These are phyloP conservation scores for Mus musculus DNA, from an alignment of 2,113 vertebrate species.

Conservation along the genomic window GRCm39 chr3:80745501-80746000, in stretches of 20 bases:
- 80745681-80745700: not conserved
- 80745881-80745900: too few relatives aligned
- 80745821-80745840: not conserved
- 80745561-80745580: not conserved
- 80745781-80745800: not conserved
- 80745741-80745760: not conserved
- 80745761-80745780: not conserved
- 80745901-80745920: not conserved
- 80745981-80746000: constrained; percentile 10
- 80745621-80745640: not conserved
- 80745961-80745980: not conserved
- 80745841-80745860: not conserved
- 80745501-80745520: not conserved
- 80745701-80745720: not conserved
- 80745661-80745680: not conserved
- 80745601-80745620: not conserved
- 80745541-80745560: not conserved
- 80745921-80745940: not conserved
- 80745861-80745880: not conserved
- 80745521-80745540: not conserved
- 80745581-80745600: not conserved
- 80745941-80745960: not conserved
- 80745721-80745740: not conserved
- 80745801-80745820: not conserved
- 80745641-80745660: not conserved